Evolutionary conservation across 2,888 invertebrate genomes (phyloP).

Genomic region (Cephus rjabovi): DNA sequence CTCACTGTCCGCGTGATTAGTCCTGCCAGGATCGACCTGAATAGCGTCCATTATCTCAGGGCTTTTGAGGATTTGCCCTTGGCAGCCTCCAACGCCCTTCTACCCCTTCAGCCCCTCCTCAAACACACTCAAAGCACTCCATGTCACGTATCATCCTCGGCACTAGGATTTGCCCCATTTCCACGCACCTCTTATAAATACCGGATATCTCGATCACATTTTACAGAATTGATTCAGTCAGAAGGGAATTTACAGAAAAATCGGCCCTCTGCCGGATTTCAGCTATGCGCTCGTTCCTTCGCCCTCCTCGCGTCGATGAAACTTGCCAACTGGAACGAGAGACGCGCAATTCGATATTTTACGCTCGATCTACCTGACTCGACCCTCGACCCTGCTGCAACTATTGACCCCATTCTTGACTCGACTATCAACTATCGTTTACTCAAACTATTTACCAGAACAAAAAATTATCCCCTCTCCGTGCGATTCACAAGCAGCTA

Average conservation of each 20-base stretch:
- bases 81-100: conserved; percentile 5
- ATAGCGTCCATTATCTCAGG: conserved; percentile 32
- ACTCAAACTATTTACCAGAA: neutral
- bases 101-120: neutral
- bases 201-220: neutral
- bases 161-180: neutral
- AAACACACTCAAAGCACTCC: neutral
- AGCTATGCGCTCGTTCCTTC: neutral
- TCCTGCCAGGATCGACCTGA: conserved; percentile 31
- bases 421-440: neutral
- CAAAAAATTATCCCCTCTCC: neutral
- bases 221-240: neutral
- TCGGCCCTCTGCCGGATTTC: neutral
- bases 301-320: neutral
- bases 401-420: neutral
- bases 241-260: neutral
- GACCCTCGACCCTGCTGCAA: neutral
- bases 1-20: conserved; percentile 22
- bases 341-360: neutral
- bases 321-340: neutral
- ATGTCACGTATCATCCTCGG: neutral
- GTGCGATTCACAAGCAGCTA: neutral
- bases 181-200: neutral
- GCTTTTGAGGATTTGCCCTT: neutral
- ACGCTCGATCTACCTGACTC: neutral